Percentiles rank a stretch among this genome's conserved stretches.
phyloP scores from a whole-genome alignment of 2,113 vertebrate species.

The Holacanthus passer region DNA sequence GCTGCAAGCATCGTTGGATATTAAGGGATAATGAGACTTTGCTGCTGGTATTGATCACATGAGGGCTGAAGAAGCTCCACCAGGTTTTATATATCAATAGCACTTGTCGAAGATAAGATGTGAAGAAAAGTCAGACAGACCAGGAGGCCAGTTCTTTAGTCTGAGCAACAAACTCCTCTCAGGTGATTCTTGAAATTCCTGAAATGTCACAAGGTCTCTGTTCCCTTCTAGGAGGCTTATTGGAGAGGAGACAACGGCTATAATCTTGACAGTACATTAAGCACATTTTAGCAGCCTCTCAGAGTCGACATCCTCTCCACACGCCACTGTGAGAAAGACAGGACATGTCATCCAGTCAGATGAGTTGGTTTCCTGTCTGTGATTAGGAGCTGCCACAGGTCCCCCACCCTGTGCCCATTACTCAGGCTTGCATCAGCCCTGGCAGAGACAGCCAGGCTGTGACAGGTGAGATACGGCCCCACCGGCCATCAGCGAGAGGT shows the following conservation, averaged over 20 bases:
- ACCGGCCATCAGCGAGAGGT: slow-evolving; percentile 42
- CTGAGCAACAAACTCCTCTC: not conserved
- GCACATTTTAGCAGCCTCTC: not conserved
- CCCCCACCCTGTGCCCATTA: slow-evolving; percentile 53
- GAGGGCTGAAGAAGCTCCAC: slow-evolving; percentile 28
- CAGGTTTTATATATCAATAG: slow-evolving; percentile 12
- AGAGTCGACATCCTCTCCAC: slow-evolving; percentile 7
- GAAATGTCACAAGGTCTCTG: slow-evolving; percentile 1
- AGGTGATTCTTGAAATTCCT: not conserved
- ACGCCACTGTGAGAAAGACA: slow-evolving; percentile 12
- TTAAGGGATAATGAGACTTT: slow-evolving; percentile 41
- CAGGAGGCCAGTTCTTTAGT: not conserved
- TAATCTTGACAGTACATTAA: slow-evolving; percentile 27
- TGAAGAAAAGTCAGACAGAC: slow-evolving; percentile 9
- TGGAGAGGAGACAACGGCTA: slow-evolving; percentile 12
- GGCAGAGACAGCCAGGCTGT: slow-evolving; percentile 39
- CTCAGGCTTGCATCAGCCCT: slow-evolving; percentile 58
- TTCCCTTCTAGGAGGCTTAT: not conserved
- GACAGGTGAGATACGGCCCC: slow-evolving; percentile 62
- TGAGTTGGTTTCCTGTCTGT: slow-evolving; percentile 47
- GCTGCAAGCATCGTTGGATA: slow-evolving; percentile 28
- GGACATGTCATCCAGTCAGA: slow-evolving; percentile 36
- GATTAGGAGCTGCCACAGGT: slow-evolving; percentile 60
- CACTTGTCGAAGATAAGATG: slow-evolving; percentile 16
- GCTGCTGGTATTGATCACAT: slow-evolving; percentile 43